Conservation (phyloP, 2,113 vertebrate genomes). For the Amia ocellicauda region DNA sequence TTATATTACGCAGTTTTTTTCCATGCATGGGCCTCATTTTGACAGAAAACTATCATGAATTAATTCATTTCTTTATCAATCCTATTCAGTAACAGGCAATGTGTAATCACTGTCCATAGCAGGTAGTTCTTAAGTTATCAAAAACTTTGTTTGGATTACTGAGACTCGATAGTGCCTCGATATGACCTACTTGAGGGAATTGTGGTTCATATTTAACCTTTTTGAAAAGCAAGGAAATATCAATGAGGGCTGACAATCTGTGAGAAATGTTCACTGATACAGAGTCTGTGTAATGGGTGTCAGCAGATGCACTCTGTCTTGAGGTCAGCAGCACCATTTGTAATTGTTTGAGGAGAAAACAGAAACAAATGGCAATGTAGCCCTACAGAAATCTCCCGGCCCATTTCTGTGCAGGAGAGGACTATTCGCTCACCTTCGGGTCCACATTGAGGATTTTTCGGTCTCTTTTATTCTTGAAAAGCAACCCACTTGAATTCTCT, state of each 20-base stretch:
- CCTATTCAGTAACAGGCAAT: too few species aligned
- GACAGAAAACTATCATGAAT: too few species aligned
- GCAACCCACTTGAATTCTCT: constrained; percentile 68
- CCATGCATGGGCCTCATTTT: too few species aligned
- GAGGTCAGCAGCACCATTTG: constrained; percentile 26
- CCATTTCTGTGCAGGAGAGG: background rate
- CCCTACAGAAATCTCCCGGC: too few species aligned
- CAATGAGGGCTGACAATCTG: background rate
- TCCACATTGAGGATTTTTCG: constrained; percentile 77
- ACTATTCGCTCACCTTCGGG: constrained; percentile 79
- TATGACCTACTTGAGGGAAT: too few species aligned
- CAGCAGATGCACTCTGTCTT: constrained; percentile 34
- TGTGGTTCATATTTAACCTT: too few species aligned
- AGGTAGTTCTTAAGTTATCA: too few species aligned
- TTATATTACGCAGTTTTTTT: too few species aligned
- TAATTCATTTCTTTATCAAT: too few species aligned
- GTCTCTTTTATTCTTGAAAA: constrained; percentile 78
- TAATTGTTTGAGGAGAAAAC: constrained; percentile 16
- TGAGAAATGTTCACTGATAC: background rate
- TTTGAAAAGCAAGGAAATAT: background rate
- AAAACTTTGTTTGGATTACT: too few species aligned
- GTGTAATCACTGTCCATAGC: too few species aligned
- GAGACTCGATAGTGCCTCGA: too few species aligned
- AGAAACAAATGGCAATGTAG: constrained; percentile 8
- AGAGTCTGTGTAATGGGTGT: constrained; percentile 23